These are phyloP conservation scores for Cheilosia vulpina DNA, from an alignment of 2,888 invertebrate genomes.

Conservation along the genomic window DNA sequence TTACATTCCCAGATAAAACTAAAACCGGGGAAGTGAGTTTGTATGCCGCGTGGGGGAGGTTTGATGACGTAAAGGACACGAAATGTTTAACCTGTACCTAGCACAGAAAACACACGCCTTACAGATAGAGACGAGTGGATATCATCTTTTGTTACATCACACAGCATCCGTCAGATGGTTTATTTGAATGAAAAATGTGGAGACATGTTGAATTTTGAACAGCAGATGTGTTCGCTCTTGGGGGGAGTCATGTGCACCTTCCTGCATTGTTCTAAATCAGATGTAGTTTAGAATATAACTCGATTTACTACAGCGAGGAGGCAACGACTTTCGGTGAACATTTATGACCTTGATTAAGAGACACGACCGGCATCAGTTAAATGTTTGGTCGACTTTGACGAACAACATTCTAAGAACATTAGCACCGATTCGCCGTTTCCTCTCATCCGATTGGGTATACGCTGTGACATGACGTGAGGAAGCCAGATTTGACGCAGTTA, in stretches of 20 bases:
- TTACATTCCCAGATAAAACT: background rate
- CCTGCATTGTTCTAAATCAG: background rate
- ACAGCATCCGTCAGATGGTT: constrained; percentile 21
- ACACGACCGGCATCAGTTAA: too few species aligned
- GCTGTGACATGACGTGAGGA: too few species aligned
- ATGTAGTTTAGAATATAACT: background rate
- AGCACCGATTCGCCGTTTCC: too few species aligned
- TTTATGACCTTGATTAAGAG: too few species aligned
- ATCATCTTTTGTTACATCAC: constrained; percentile 35
- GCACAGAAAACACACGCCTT: background rate
- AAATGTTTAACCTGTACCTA: constrained; percentile 24
- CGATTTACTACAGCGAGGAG: background rate
- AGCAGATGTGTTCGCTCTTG: constrained; percentile 16
- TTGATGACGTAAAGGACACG: constrained; percentile 39
- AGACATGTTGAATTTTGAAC: background rate
- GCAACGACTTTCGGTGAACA: too few species aligned
- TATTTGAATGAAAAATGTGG: constrained; percentile 7
- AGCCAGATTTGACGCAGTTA: too few species aligned
- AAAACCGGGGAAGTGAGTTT: background rate
- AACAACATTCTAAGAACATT: too few species aligned
- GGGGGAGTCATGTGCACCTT: background rate
- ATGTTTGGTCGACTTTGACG: too few species aligned
- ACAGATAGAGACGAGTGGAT: background rate
- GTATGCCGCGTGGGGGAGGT: background rate
- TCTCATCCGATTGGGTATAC: too few species aligned